Base-by-base conservation (phyloP, 1,140 invertebrate genomes). In the Drosophila orosa region DNA sequence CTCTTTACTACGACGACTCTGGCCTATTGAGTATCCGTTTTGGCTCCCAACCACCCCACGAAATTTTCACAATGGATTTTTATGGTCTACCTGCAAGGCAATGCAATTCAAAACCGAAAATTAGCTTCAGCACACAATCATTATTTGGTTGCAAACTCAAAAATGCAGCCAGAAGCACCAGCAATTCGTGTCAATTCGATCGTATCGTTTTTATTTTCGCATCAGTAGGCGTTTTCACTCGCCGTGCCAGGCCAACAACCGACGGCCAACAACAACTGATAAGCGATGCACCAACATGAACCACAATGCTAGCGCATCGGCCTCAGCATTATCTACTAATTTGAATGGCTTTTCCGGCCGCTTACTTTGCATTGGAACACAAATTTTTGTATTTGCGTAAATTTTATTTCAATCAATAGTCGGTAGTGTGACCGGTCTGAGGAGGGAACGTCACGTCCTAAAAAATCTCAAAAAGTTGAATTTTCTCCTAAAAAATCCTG, bases 51-150 rank as follows among this genome's bases (percentile, higher is more conserved):
- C 85, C 85, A 89, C 84, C 84, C 84, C 85, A 84, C 84, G 31
- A 78, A 90, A 68, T 84, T 89, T 89, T 89, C 84, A 89, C 80
- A 89, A 90, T 89, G 85, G 80, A 89, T 80, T 87, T 87, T 89
- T 90, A 89, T 78, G 74, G 77, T 89, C 83, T 80, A 85, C 85
- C 84, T 89, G 76, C 56, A 87, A 80, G 54, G 77, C 54, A 84
- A 78, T 66, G 77, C 60, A 84, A 78, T 73, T 60, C 15, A 39
- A 52, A 37, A 58, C 19, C 52, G 50, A 68, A 58, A 37, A 45
- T 17, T 31, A 62, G 35, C 58, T 19, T 33, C 12, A 50, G 17
- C 17, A 50, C 48, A 50, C 10, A 13, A 50, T 22, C 19, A 48
- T 31, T 24, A 52, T 22, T 33, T 33, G 50, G 35, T 45, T 29